Evolutionary conservation across 2,113 vertebrate species (phyloP), one percentile per base, ranked within the genome.

Genomic region (Cromileptes altivelis): DNA sequence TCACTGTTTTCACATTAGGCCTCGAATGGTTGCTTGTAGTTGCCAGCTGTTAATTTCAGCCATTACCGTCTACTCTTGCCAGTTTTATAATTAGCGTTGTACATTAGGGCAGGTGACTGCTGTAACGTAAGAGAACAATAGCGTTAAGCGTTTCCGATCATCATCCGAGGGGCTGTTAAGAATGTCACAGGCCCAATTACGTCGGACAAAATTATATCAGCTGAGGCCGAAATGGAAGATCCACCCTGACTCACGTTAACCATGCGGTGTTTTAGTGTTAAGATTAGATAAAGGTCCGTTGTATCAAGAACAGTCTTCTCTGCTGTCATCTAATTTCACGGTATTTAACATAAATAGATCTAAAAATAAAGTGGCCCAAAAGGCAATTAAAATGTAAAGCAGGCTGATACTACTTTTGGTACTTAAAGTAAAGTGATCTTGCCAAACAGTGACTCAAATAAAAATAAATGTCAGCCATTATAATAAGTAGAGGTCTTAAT

Each of bases 1-100:
- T 83, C 47, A 45, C 4, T 72, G 64, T 86, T 65, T 61, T 74
- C 17, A 70, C 58, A 42, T 65, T 47, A 89, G 93, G 93, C 92
- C 92, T 85, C 47, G 12, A 30, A 25, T 70, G 69, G 62, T 30
- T 63, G 3, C 42, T 42, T 42, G 6, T 45, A 40, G 13, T 75
- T 47, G 15, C 0, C n/a, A n/a, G 14, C 17, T 21, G 8, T 10
- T 3, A 15, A 1, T 58, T 60, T 74, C 14, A 56, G 25, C 15
- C 6, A 37, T 50, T 30, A 10, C 12, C 0, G 23, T 49, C 6
- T 2, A 65, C 42, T 55, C 52, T 70, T 9, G 17, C 0, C 5
- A 10, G 3, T 0, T 42, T 12, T 21, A 4, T 25, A 10, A 13
- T 27, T 25, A 45, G 4, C 1, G 1, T 45, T 47, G 30, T 6